These are phyloP conservation scores for Phaedon cochleariae DNA, from an alignment of 2,888 invertebrate genomes.

Conservation along the genomic window DNA sequence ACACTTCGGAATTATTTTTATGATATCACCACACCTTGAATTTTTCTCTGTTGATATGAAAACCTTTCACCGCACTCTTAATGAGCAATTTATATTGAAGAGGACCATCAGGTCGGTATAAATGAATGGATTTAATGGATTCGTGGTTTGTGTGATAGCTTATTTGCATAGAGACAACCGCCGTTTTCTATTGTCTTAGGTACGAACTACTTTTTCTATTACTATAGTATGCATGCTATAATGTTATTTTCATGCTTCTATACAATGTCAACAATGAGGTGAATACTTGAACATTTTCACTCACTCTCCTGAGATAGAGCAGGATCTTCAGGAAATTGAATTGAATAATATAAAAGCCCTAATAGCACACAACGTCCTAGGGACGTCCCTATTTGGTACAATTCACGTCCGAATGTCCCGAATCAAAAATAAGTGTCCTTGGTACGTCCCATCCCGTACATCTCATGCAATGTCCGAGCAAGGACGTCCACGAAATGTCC, in stretches of 20 bases:
- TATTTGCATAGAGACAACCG: neutral
- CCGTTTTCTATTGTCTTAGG: neutral
- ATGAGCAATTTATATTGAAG: conserved; percentile 32
- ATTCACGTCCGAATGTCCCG: too few relatives aligned
- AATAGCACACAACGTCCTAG: too few relatives aligned
- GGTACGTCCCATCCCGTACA: too few relatives aligned
- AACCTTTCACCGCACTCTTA: conserved; percentile 25
- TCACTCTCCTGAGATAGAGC: too few relatives aligned
- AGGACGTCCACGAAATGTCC: too few relatives aligned
- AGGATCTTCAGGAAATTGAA: too few relatives aligned
- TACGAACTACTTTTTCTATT: neutral
- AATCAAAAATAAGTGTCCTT: too few relatives aligned
- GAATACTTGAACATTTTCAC: too few relatives aligned
- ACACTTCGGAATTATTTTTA: conserved; percentile 13
- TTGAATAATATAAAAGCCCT: too few relatives aligned
- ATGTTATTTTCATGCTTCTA: neutral
- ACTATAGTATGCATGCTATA: neutral
- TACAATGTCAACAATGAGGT: too few relatives aligned
- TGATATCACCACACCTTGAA: conserved; percentile 14
- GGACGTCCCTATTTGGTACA: too few relatives aligned
- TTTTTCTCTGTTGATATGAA: conserved; percentile 23
- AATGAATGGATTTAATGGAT: conserved; percentile 8
- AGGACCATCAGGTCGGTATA: conserved; percentile 14
- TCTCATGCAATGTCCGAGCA: too few relatives aligned
- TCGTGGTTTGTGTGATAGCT: neutral